These are phyloP conservation scores for Brevimyrus niger DNA, from an alignment of 2,113 vertebrate species.

Conservation along the genomic window DNA sequence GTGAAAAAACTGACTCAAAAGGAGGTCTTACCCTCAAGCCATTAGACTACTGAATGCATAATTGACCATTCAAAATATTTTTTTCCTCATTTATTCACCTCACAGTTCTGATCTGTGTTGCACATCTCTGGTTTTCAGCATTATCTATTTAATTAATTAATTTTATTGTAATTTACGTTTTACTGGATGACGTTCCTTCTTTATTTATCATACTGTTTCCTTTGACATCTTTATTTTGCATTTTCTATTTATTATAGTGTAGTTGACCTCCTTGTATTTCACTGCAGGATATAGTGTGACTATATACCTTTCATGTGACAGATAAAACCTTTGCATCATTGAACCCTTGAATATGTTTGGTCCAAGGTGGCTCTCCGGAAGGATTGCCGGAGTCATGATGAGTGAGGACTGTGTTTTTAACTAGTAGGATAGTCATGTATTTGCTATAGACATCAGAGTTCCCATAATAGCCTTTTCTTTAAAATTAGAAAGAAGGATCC, in stretches of 20 bases:
- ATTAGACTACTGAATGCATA: background rate
- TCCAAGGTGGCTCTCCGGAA: background rate
- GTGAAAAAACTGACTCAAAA: background rate
- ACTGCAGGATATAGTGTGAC: background rate
- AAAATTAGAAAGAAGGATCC: slow-evolving; percentile 34
- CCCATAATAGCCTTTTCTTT: slow-evolving; percentile 64
- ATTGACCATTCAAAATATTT: background rate
- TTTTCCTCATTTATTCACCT: background rate
- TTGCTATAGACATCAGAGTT: slow-evolving; percentile 73
- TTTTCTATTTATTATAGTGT: background rate
- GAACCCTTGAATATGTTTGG: background rate
- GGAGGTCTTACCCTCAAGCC: background rate
- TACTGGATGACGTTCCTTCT: background rate
- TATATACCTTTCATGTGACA: background rate
- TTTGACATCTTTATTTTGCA: background rate
- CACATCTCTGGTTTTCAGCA: background rate
- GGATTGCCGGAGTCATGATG: slow-evolving; percentile 40
- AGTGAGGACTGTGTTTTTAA: slow-evolving; percentile 52
- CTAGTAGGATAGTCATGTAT: slow-evolving; percentile 29
- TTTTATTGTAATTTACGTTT: background rate
- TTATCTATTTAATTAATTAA: background rate
- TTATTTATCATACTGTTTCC: background rate
- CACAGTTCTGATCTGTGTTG: background rate
- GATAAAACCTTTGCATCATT: background rate
- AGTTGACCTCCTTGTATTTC: background rate